Percentiles rank a stretch among this genome's conserved stretches.
These are phyloP conservation scores for Sternarchorhynchus goeldii DNA, from an alignment of 2,797 vertebrate genomes.

Conservation along the genomic window DNA sequence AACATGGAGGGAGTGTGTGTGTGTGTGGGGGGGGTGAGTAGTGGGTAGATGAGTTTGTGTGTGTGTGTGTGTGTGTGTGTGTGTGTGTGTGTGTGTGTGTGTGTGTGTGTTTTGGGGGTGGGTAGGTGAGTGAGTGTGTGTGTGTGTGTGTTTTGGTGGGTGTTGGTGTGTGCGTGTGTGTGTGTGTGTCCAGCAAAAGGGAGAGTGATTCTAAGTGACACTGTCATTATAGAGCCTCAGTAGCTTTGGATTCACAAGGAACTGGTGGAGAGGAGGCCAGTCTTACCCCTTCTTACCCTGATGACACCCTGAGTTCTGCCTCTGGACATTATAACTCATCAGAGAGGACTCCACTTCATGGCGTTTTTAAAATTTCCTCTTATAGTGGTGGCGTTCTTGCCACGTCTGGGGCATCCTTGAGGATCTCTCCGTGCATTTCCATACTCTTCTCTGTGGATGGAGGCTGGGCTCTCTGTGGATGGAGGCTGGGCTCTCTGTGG, in stretches of 20 bases:
- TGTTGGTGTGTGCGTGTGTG: background rate
- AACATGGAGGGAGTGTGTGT: constrained; percentile 41
- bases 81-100: constrained; percentile 27
- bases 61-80: constrained; percentile 55
- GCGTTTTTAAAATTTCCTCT: background rate
- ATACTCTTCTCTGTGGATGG: background rate
- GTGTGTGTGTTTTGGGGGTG: constrained; percentile 52
- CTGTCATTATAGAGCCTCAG: constrained; percentile 36
- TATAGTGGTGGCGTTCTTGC: background rate
- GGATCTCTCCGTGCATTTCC: background rate
- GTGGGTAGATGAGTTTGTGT: constrained; percentile 20
- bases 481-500: background rate
- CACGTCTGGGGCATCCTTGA: constrained; percentile 5
- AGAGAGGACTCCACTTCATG: constrained; percentile 24
- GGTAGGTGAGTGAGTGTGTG: background rate
- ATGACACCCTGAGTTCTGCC: constrained; percentile 31
- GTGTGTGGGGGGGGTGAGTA: constrained; percentile 48
- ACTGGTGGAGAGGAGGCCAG: constrained; percentile 15
- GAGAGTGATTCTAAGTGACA: constrained; percentile 45
- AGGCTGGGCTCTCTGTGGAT: too few species aligned
- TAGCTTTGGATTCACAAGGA: constrained; percentile 23
- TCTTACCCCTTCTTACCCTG: background rate
- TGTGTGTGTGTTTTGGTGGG: too few species aligned
- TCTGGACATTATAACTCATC: constrained; percentile 24
- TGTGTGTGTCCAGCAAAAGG: constrained; percentile 8